Evolutionary conservation across 2,888 invertebrate species (phyloP), one percentile per base, ranked within the genome.

Genomic region (Slavum lentiscoides): DNA sequence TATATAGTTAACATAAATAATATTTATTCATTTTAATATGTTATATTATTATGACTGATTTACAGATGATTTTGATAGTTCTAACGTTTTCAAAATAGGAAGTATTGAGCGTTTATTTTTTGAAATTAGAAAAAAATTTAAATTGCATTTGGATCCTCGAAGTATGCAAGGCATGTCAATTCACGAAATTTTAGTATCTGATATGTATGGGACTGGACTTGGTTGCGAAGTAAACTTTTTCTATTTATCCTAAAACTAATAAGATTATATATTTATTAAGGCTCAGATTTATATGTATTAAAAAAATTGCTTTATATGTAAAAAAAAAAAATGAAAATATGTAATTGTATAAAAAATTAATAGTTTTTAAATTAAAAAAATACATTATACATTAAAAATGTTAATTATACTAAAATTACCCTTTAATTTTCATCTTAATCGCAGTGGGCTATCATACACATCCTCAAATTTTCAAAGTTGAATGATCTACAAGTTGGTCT

Each of bases 31-130:
- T 6, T 64, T 37, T 19, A 64, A 6, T n/a, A 58, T 58, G n/a
- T 58, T 58, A 58, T n/a, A 6, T n/a, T 19, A 58, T 59, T 59
- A 2, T 21, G 11, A 59, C n/a, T 9, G 9, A 59, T 59, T 67
- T 59, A 59, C 23, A 76, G 76, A 68, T 59, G 30, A 39, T 49
- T 11, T 15, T 23, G 9, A 21, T 11, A 6, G 19, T 13, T 59
- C 4, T 49, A n/a, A 77, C 19, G 13, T 58, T 15, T 80, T 80
- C 43, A 72, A 72, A 19, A 66, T 80, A 23, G 72, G 64, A 43
- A 70, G 39, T 64, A 0, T 43, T 19, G 58, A 80, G 9, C 7
- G 7, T 8, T 80, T 80, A 58, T 66, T 80, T 0, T 7, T 11
- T 0, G 72, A 80, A 64, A 58, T 80, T 0, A 37, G 1, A 55